These are phyloP conservation scores for Kryptolebias marmoratus DNA, from an alignment of 2,113 vertebrate species.

Conservation along the genomic window DNA sequence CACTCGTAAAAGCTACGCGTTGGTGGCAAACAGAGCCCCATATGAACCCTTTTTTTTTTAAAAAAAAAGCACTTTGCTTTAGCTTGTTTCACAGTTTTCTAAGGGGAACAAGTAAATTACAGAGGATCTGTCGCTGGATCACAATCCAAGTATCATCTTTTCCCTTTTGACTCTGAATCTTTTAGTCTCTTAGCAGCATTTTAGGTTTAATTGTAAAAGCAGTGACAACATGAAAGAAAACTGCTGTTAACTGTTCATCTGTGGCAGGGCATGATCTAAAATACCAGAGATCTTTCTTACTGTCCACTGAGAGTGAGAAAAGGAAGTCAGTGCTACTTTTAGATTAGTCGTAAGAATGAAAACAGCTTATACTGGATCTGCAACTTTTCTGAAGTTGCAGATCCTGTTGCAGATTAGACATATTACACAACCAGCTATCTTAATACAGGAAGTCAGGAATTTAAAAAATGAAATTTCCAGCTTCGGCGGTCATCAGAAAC, in stretches of 20 bases:
- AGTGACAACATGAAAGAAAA: neutral
- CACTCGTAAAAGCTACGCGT: constrained; percentile 8
- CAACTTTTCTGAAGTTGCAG: no score
- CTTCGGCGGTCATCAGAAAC: neutral
- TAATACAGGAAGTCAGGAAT: no score
- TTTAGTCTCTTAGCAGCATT: neutral
- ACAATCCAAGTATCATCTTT: neutral
- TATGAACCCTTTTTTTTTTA: constrained; percentile 1
- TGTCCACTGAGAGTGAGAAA: neutral
- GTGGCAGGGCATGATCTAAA: no score
- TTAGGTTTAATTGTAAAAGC: neutral
- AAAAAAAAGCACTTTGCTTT: constrained; percentile 14
- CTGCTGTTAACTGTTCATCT: no score
- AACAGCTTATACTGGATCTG: neutral
- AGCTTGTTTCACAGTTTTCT: constrained; percentile 11
- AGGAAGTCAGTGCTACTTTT: neutral
- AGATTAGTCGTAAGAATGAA: neutral
- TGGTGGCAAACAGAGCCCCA: constrained; percentile 1
- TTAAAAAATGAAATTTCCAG: no score
- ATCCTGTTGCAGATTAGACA: no score
- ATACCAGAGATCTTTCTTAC: neutral
- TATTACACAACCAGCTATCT: no score
- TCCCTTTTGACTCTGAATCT: neutral
- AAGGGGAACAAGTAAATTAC: constrained; percentile 8
- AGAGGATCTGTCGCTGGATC: constrained; percentile 19